These are phyloP conservation scores for Ariolimax columbianus DNA, from an alignment of 2,888 invertebrate genomes.

Conservation along the genomic window DNA sequence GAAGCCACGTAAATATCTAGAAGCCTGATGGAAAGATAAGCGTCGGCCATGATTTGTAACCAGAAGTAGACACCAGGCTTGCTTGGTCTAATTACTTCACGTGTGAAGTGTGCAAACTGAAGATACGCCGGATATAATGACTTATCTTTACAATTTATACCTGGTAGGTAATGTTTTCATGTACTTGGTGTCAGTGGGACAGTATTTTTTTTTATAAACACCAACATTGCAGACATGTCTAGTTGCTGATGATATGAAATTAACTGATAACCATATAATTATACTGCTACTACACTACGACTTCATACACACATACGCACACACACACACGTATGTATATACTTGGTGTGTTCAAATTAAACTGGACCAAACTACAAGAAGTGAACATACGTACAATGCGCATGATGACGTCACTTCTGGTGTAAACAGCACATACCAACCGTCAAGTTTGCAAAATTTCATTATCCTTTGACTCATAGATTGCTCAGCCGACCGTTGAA, in stretches of 20 bases:
- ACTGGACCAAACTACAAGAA: too few species aligned
- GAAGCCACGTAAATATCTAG: slow-evolving; percentile 41
- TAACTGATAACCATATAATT: too few species aligned
- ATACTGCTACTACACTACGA: too few species aligned
- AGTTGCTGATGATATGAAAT: neutral
- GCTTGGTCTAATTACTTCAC: slow-evolving; percentile 25
- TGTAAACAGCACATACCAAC: too few species aligned
- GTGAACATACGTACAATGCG: too few species aligned
- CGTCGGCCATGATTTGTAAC: slow-evolving; percentile 36
- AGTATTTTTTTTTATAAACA: neutral
- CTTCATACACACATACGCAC: neutral
- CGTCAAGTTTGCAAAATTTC: too few species aligned
- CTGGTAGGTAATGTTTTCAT: neutral
- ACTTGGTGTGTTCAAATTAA: too few species aligned
- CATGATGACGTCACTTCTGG: too few species aligned
- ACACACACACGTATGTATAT: neutral
- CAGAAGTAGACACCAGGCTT: slow-evolving; percentile 3
- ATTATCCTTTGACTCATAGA: too few species aligned
- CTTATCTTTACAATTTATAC: neutral
- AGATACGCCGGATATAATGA: neutral
- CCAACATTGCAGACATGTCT: neutral
- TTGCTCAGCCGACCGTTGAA: too few species aligned
- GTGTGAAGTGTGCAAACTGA: neutral
- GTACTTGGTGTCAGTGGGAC: neutral
- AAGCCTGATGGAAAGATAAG: slow-evolving; percentile 40